These are phyloP conservation scores for Andricus curvator DNA, from an alignment of 2,888 invertebrate genomes.

Conservation along the genomic window DNA sequence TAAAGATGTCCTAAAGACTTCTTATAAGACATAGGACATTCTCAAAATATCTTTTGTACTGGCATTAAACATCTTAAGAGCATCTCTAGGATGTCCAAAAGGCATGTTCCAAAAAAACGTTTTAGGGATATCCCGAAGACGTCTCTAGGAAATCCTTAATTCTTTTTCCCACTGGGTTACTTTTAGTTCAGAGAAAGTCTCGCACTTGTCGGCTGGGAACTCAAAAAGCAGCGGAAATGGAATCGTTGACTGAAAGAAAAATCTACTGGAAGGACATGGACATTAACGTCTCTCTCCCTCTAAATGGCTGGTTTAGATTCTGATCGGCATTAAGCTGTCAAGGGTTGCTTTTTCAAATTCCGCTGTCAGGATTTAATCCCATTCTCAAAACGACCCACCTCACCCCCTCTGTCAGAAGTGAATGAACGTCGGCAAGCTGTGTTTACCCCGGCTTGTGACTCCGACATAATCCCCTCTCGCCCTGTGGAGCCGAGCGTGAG, in stretches of 20 bases:
- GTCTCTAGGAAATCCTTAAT: too few species aligned
- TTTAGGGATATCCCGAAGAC: too few species aligned
- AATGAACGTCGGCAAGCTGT: conserved; percentile 60
- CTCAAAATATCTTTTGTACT: too few species aligned
- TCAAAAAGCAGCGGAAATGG: conserved; percentile 25
- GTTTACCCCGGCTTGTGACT: conserved; percentile 72
- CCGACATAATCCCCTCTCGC: conserved; percentile 57
- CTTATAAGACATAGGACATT: too few species aligned
- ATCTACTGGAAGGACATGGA: conserved; percentile 44
- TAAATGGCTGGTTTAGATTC: conserved; percentile 73
- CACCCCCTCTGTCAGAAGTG: conserved; percentile 66
- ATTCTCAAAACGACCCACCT: conserved; percentile 68
- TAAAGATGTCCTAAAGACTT: too few species aligned
- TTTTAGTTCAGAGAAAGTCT: neutral
- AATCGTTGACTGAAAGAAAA: neutral
- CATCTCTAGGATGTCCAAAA: too few species aligned
- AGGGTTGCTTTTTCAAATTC: conserved; percentile 71
- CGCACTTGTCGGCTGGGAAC: conserved; percentile 12
- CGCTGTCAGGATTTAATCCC: conserved; percentile 71
- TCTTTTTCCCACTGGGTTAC: too few species aligned
- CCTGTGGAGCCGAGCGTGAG: conserved; percentile 38
- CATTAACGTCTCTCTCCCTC: conserved; percentile 56
- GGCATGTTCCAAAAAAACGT: too few species aligned
- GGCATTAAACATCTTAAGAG: too few species aligned
- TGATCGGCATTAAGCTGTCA: conserved; percentile 76